Base-by-base conservation (phyloP, 2,113 vertebrate species). In the Dicentrarchus labrax region DNA sequence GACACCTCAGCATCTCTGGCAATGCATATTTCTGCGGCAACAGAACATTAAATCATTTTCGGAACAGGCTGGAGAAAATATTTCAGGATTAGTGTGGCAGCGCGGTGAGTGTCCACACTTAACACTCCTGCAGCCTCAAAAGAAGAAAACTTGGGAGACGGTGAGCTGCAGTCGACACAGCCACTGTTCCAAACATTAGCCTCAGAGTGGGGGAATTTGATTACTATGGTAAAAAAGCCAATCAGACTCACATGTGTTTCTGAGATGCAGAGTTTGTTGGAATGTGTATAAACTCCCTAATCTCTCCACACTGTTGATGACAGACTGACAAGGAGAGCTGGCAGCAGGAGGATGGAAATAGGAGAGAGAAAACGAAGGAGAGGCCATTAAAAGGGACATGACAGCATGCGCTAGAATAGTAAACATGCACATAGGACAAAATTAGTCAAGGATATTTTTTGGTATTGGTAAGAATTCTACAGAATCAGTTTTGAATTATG, bases 211-310 rank as follows among this genome's bases (percentile, higher is more conserved):
- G 66, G 86, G 76, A 80, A 82, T 93, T 72, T 72, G 82, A 87
- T 89, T 89, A 87, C 72, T 60, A 59, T 36, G 51, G 56, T 80
- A 86, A 90, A 85, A 84, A 82, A 82, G 51, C 67, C 82, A 77
- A 84, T 86, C 57, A 50, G 82, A 85, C 64, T 82, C 71, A 71
- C 47, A 53, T 76, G 82, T 60, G 72, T 77, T 87, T 87, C 47
- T 72, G 24, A 66, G 74, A 30, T 12, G 5, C 51, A 47, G 83
- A 62, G 24, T 85, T 76, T 48, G 53, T 11, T 56, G 84, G 80
- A 88, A 86, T 83, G 72, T 80, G 62, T 41, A 68, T 43, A 69
- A 89, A 82, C 85, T 64, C 66, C 19, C 65, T 72, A 73, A 72
- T 85, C 74, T 83, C 83, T 70, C 54, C 56, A 17, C 76, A 45